Evolutionary conservation across 1,140 invertebrate species (phyloP).

Genomic region (Agrilus planipennis): DNA sequence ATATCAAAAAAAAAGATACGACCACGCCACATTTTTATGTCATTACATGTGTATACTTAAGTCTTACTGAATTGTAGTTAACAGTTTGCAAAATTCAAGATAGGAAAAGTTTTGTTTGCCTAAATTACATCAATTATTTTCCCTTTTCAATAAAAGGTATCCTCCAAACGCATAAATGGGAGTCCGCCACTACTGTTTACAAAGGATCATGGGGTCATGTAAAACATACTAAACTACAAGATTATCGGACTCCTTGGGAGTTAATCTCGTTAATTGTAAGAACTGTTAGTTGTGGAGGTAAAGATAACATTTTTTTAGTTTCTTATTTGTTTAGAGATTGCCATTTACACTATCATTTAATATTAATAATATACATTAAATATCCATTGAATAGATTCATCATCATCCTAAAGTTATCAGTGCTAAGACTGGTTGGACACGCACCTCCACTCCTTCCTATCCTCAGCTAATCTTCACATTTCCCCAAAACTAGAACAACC

Average conservation of each 20-base stretch:
- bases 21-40: too few relatives aligned
- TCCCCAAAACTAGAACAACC: too few relatives aligned
- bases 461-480: too few relatives aligned
- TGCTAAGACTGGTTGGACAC: too few relatives aligned
- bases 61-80: too few relatives aligned
- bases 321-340: neutral
- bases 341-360: neutral
- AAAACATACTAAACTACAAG: conserved; percentile 54
- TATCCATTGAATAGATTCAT: conserved; percentile 52
- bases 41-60: too few relatives aligned
- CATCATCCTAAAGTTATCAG: conserved; percentile 64
- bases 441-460: too few relatives aligned
- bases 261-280: conserved; percentile 60
- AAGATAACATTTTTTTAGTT: conserved; percentile 48
- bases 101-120: neutral
- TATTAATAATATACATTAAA: neutral
- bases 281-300: conserved; percentile 80
- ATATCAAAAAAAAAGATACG: too few relatives aligned
- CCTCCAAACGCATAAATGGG: conserved; percentile 73
- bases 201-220: conserved; percentile 81
- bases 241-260: conserved; percentile 59
- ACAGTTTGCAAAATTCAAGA: too few relatives aligned
- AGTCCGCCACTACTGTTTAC: conserved; percentile 88
- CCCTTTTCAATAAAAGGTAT: too few relatives aligned
- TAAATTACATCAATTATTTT: neutral